These are phyloP conservation scores for Halictus ligatus DNA, from an alignment of 2,888 invertebrate species.

Conservation along the genomic window DNA sequence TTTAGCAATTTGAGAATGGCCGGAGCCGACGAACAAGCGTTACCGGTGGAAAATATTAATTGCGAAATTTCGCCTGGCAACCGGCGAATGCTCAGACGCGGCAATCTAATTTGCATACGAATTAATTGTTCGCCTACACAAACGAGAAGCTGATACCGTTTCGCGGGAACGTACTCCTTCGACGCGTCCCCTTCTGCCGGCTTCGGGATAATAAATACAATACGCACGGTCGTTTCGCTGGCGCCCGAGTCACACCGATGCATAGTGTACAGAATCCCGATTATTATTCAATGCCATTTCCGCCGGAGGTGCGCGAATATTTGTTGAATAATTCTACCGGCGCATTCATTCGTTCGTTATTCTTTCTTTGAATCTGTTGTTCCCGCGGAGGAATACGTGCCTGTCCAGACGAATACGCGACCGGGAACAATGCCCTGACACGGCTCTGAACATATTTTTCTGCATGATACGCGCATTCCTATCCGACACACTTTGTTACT, in stretches of 20 bases:
- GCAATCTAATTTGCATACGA: conserved; percentile 3
- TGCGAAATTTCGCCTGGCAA: neutral
- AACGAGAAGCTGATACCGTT: conserved; percentile 10
- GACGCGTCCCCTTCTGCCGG: neutral
- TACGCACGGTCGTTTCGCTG: conserved; percentile 35
- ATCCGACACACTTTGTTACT: neutral
- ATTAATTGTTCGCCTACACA: conserved; percentile 6
- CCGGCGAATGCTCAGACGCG: neutral
- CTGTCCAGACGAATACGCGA: conserved; percentile 4
- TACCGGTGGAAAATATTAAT: neutral
- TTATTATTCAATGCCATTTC: conserved; percentile 42
- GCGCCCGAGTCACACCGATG: neutral
- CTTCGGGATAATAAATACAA: conserved; percentile 28
- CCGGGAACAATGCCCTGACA: neutral
- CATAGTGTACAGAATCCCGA: neutral
- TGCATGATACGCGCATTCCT: neutral
- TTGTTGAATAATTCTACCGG: conserved; percentile 36
- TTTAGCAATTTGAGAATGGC: neutral
- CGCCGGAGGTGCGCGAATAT: conserved; percentile 22
- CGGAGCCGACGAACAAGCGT: neutral
- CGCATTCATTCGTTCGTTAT: conserved; percentile 31
- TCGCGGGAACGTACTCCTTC: conserved; percentile 31
- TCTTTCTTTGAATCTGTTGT: conserved; percentile 26
- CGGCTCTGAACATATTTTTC: conserved; percentile 4
- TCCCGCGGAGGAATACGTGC: neutral